Evolutionary conservation across 2,113 vertebrate genomes (phyloP), one percentile per base, ranked within the genome.

Genomic region (Ptyas mucosa): DNA sequence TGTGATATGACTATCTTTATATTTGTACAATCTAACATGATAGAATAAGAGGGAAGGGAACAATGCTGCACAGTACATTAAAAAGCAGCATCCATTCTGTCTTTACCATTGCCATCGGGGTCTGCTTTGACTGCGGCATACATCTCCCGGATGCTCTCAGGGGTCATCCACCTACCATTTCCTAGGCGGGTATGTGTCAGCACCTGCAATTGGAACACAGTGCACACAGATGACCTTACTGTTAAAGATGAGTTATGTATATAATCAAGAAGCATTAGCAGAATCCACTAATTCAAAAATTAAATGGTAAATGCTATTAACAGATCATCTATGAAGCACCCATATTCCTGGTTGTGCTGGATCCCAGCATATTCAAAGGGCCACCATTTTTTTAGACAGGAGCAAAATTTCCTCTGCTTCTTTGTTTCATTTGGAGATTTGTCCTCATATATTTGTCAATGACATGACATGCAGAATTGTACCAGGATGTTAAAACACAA

Each of bases 151-250:
- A 99, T 97, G 92, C 96, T 98, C 92, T 99, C 98, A 0, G 98
- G 98, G 39, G 98, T 99, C 97, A 99, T 98, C 99, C 99, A 99
- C 91, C 98, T 98, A 94, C 99, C 98, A 0, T 98, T 99, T 90
- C 97, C 98, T 93, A 99, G 98, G 57, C 98, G 98, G 26, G 98
- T 99, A 94, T 99, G 98, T 94, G 98, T 99, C 97, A 99, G 96
- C 94, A 99, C 99, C 99, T 99, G 96, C 86, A 95, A 94, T 95
- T 21, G 34, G 34, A 43, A 81, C 8, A 81, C 34, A 52, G 49
- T 10, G 26, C 34, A 34, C 61, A 75, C 18, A 24, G 2, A 54
- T 54, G 57, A 49, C 34, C 3, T 39, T 39, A 21, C 34, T 21
- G 1, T 43, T 21, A 23, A 8, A 81, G 34, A 10, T 9, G 75